Evolutionary conservation across 2,113 vertebrate genomes (phyloP), one percentile per base, ranked within the genome.

Genomic region (Hippocampus zosterae): DNA sequence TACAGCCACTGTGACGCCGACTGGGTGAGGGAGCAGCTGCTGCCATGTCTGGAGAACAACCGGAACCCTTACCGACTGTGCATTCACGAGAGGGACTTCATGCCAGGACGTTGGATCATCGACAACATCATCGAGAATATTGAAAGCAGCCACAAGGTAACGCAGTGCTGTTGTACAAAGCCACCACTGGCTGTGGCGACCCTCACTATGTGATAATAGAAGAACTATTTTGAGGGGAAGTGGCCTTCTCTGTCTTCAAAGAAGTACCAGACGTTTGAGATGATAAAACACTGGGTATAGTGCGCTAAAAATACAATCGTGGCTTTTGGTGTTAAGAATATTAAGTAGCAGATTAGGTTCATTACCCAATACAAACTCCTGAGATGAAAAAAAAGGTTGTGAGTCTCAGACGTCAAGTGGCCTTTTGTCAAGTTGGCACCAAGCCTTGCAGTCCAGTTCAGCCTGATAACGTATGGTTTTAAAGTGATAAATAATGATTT

Each of bases 41-140:
- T 95, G 23, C 88, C 78, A 16, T 88, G 85, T 52, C 52, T 95
- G 72, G 94, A 95, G 81, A 87, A 75, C 71, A 63, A 65, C n/a
- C 65, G 8, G 7, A 92, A 94, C 0, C 91, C 94, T 0, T 95
- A 94, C 64, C 86, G 88, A 5, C 68, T 95, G 37, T 95, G 94
- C 67, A 93, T 95, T 60, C 94, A 95, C 8, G 94, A 95, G 81
- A 85, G 94, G 53, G 94, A 95, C 85, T 95, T 95, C 78, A 90
- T 85, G 40, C 94, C 94, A 3, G 94, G 94, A 29, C 90, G 81
- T 13, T 95, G 94, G 94, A 94, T 95, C 76, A 95, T 95, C 2
- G 94, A 95, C 63, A 95, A 95, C 87, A 95, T 95, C 69, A 94
- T 95, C 25, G 93, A 95, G 12, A 94, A 93, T 83, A 95, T 95